These are phyloP conservation scores for Magallana gigas DNA, from an alignment of 1,140 invertebrate species.

Conservation along the genomic window DNA sequence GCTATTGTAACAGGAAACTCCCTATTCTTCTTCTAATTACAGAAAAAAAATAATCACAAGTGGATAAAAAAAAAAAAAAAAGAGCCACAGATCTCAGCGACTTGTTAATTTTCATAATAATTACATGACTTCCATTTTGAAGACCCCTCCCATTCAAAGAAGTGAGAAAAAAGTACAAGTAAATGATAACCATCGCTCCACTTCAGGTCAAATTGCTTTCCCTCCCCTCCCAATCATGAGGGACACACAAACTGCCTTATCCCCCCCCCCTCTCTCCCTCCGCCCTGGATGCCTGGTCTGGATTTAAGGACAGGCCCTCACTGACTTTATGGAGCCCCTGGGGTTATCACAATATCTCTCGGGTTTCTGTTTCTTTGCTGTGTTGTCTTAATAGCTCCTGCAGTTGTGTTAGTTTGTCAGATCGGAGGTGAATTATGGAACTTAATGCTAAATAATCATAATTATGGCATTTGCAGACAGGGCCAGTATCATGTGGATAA, in stretches of 20 bases:
- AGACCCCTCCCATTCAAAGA: background rate
- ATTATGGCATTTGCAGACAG: slow-evolving; percentile 49
- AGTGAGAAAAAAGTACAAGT: background rate
- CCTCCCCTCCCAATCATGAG: background rate
- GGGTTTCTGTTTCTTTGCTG: slow-evolving; percentile 14
- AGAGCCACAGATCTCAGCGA: background rate
- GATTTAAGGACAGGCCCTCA: background rate
- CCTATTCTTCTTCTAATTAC: too few relatives aligned
- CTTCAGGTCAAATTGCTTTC: slow-evolving; percentile 2
- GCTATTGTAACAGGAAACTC: too few relatives aligned
- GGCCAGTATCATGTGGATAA: slow-evolving; percentile 4
- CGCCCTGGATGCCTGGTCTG: background rate
- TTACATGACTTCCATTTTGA: background rate
- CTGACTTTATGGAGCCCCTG: slow-evolving; percentile 43
- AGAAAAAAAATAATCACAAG: background rate
- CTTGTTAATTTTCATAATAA: background rate
- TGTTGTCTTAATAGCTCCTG: slow-evolving; percentile 35
- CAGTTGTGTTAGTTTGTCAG: slow-evolving; percentile 46
- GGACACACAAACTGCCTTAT: background rate
- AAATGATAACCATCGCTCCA: slow-evolving; percentile 6
- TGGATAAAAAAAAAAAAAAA: background rate
- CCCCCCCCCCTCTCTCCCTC: background rate
- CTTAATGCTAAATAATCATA: slow-evolving; percentile 50
- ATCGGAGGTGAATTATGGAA: slow-evolving; percentile 42
- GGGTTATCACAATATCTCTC: slow-evolving; percentile 45